These are phyloP conservation scores for Theropithecus gelada DNA, from an alignment of 2,113 vertebrate genomes.

Conservation along the genomic window DNA sequence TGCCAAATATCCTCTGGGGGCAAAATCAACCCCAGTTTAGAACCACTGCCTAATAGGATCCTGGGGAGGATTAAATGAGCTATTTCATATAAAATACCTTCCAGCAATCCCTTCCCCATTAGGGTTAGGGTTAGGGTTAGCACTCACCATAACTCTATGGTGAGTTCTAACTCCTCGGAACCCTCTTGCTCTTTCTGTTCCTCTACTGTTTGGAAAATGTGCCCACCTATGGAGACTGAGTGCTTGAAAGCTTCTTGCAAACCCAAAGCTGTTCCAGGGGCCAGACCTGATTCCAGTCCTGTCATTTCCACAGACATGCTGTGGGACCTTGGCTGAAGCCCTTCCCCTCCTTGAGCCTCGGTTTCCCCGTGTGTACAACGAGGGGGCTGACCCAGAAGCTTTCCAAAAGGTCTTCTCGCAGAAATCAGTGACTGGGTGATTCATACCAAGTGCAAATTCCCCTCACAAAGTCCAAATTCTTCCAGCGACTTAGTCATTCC, in stretches of 20 bases:
- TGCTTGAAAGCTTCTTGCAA: not conserved
- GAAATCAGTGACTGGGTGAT: constrained; percentile 48
- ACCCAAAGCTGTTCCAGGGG: not conserved
- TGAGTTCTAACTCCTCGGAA: not conserved
- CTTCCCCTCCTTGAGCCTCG: not conserved
- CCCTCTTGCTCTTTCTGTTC: not conserved
- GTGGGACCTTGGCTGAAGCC: not conserved
- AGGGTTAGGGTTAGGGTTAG: too few relatives aligned
- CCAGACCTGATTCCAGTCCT: not conserved
- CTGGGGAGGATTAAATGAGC: not conserved
- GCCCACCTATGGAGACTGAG: not conserved
- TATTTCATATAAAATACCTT: not conserved
- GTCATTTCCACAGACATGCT: not conserved
- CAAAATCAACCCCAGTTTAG: not conserved
- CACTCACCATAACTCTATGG: not conserved
- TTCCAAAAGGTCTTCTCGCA: not conserved
- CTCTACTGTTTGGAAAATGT: not conserved
- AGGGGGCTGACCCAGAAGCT: not conserved
- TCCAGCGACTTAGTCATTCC: constrained; percentile 64
- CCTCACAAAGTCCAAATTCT: constrained; percentile 71
- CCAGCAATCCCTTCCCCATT: not conserved
- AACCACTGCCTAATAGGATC: not conserved
- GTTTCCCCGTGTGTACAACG: constrained; percentile 29
- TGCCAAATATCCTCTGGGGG: not conserved
- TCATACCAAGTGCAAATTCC: constrained; percentile 61